Conservation (phyloP, 2,888 invertebrate species). For the Raillietiella orientalis region DNA sequence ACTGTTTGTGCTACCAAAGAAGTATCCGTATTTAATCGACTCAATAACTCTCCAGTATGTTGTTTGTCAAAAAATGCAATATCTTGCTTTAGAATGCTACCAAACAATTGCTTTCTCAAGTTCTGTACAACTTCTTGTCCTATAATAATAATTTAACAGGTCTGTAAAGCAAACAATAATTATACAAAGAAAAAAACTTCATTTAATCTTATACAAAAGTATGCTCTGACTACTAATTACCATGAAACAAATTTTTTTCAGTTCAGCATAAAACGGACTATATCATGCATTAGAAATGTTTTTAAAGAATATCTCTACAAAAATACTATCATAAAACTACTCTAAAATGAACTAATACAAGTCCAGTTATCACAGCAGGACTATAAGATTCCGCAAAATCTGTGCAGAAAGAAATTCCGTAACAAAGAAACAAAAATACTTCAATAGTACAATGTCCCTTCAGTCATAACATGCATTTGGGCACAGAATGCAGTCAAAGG, state of each 20-base stretch:
- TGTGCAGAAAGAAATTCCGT: too few species aligned
- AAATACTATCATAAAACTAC: too few species aligned
- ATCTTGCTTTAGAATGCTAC: conserved; percentile 51
- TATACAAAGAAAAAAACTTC: conserved; percentile 4
- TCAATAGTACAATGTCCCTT: too few species aligned
- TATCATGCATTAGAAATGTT: not conserved
- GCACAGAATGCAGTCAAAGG: too few species aligned
- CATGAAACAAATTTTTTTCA: too few species aligned
- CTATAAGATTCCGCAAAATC: too few species aligned
- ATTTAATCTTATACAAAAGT: conserved; percentile 12
- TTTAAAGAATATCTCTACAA: too few species aligned
- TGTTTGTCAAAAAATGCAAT: conserved; percentile 64
- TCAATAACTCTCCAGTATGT: conserved; percentile 69
- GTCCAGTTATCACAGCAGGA: too few species aligned
- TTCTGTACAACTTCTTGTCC: conserved; percentile 60
- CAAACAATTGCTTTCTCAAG: conserved; percentile 39
- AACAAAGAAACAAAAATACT: too few species aligned
- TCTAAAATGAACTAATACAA: too few species aligned
- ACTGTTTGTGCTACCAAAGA: conserved; percentile 65
- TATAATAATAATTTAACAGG: conserved; percentile 11
- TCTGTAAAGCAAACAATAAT: conserved; percentile 3
- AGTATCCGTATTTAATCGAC: conserved; percentile 62
- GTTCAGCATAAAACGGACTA: not conserved
- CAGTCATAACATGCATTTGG: too few species aligned
- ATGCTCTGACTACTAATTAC: not conserved